phyloP scores from a whole-genome alignment of 2,888 invertebrate species.

The Pandemis heparana region DNA sequence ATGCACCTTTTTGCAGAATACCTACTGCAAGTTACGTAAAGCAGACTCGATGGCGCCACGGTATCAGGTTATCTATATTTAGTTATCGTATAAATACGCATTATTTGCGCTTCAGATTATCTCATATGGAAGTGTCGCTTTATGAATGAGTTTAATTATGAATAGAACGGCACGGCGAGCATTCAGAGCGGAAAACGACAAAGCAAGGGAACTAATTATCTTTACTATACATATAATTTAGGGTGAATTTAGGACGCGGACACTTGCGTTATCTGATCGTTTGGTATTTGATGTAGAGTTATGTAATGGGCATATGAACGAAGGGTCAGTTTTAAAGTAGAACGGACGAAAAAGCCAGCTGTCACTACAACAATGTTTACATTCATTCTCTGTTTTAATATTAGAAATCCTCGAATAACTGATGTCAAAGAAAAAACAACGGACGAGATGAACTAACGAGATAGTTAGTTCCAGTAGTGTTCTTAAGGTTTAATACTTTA shows the following conservation, averaged over 20 bases:
- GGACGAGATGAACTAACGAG: too few relatives aligned
- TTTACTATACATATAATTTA: constrained; percentile 25
- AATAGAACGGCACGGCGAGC: constrained; percentile 60
- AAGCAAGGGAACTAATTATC: constrained; percentile 44
- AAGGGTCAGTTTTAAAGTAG: constrained; percentile 44
- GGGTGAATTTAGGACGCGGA: constrained; percentile 19
- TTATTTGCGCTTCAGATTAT: constrained; percentile 62
- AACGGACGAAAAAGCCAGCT: constrained; percentile 49
- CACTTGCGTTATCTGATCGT: constrained; percentile 23
- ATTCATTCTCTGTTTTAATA: neutral
- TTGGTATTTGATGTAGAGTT: constrained; percentile 5
- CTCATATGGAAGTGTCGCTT: constrained; percentile 49
- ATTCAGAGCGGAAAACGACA: constrained; percentile 79
- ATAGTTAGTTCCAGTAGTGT: too few relatives aligned
- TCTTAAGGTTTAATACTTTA: neutral
- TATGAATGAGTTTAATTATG: constrained; percentile 67
- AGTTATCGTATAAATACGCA: constrained; percentile 60
- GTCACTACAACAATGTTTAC: neutral
- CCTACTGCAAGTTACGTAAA: constrained; percentile 47
- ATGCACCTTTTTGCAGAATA: constrained; percentile 61
- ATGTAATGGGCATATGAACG: constrained; percentile 7
- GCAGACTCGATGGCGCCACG: constrained; percentile 71
- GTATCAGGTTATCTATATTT: constrained; percentile 70
- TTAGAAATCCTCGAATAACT: neutral
- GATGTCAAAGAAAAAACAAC: neutral